Base-by-base conservation (phyloP, 2,113 vertebrate species). In the Microtus montanus region DNA sequence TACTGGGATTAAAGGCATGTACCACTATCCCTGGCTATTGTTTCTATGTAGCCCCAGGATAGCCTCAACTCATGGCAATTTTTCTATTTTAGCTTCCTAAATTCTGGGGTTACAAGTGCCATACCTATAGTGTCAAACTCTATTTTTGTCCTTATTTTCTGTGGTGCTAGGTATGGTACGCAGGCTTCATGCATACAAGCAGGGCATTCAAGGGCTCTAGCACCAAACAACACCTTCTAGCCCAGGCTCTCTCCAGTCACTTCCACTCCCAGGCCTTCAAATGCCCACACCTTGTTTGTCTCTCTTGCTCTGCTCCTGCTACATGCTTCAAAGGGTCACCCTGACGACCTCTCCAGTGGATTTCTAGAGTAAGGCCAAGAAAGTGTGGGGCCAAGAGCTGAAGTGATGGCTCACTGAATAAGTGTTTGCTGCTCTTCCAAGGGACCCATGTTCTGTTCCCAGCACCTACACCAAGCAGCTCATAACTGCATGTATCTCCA, bases 191-290 rank as follows among this genome's bases (percentile, higher is more conserved):
- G 41, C 4, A 14, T 10, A 30, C n/a, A 70, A 74, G 83, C 63
- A 35, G 38, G 3, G 44, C 77, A 19, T 73, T 10, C 70, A 49
- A 73, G 15, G 7, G 11, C 24, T 38, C 33, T 28, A 20, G 4
- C 64, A 12, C 7, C 6, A 8, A 41, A 26, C 54, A 44, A 1
- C 33, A 64, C 5, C 38, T 20, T 63, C 2, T 8, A 44, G 44
- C n/a, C 47, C 30, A 26, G 54, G 49, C 1, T 4, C 15, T 20
- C 49, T 47, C 30, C 4, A 22, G 75, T 30, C 14, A 1, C 38
- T 22, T 33, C 35, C 11, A 0, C 20, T 13, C 24, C 64, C 13
- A 30, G 15, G 20, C 15, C 41, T 38, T 49, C 30, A 0, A 0
- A 38, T 19, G 28, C 38, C 63, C 22, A 19, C 2, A 26, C 12